These are phyloP conservation scores for Poeciliopsis turrubarensis DNA, from an alignment of 2,113 vertebrate species.

Conservation along the genomic window DNA sequence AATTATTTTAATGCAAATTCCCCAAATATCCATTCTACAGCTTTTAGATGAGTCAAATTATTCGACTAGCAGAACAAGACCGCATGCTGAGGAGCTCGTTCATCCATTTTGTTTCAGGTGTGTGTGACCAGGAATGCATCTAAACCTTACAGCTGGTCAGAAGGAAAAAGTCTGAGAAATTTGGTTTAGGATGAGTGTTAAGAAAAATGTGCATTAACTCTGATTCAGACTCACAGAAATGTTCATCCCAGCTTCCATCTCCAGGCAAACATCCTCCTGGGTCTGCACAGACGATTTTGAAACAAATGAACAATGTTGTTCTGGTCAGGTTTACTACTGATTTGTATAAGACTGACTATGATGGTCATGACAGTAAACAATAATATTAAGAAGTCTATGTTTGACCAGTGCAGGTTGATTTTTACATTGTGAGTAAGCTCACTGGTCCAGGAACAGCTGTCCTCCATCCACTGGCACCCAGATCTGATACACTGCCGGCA, in stretches of 20 bases:
- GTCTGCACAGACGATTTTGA: neutral
- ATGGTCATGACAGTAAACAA: neutral
- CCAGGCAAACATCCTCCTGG: conserved; percentile 47
- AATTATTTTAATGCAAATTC: neutral
- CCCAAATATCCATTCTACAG: neutral
- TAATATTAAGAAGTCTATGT: neutral
- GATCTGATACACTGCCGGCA: conserved; percentile 49
- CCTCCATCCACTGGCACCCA: conserved; percentile 56
- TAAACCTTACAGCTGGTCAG: no score
- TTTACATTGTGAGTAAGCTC: neutral
- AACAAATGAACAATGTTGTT: neutral
- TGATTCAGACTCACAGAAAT: conserved; percentile 41
- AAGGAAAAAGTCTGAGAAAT: no score
- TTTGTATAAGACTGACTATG: neutral
- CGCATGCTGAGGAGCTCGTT: no score
- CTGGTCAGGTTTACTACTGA: neutral
- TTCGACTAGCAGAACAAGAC: no score
- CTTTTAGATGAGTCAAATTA: no score
- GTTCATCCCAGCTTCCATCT: neutral
- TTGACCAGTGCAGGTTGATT: neutral
- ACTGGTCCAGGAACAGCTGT: conserved; percentile 45
- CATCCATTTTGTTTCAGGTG: no score
- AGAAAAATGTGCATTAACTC: neutral
- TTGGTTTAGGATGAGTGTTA: neutral
- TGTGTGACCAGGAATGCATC: no score